Base-by-base conservation (phyloP, 2,888 invertebrate genomes). In the Furcula furcula region DNA sequence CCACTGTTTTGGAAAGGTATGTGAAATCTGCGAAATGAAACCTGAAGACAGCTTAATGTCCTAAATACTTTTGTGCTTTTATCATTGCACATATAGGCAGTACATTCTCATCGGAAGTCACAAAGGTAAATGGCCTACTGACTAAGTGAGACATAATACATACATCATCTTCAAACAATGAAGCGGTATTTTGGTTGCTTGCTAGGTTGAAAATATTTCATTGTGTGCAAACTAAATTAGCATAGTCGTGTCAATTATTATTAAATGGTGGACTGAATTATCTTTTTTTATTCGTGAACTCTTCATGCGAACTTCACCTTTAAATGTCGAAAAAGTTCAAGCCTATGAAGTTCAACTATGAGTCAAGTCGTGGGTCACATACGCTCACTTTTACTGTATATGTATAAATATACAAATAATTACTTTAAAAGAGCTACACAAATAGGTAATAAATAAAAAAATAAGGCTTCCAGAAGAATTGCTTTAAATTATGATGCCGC, bases 281-380 rank as follows among this genome's bases (percentile, higher is more conserved):
- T 29, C 9, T 10, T 48, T 43, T 27, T 18, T 4, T 42, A 22
- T 38, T 33, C 35, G 11, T 52, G 56, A 59, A 59, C 56, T 52
- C 50, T 46, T 52, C 18, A 29, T 26, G 21, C 44, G 53, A 56
- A 59, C 56, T 45, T 56, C 41, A 56, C 60, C 56, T 56, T 56
- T 59, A 48, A 48, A 52, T 31, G 40, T 30, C 44, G 39, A 2
- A 23, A 27, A 43, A 40, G 41, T 48, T 44, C 41, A 40, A 34
- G 36, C 28, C 27, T 27, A 15, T 27, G 2, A 6, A 15, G 15
- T 27, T 27, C 27, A 27, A 10, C 1, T 2, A 14, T 15, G 27
- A 27, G 15, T 28, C 15, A 27, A 15, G 6, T n/a, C 11, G 9
- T 15, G 18, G 7, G 11, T 12, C 7, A 23, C 23, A 12, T 23